Conservation (phyloP, 2,113 vertebrate genomes). For the Cynopterus brachyotis region DNA sequence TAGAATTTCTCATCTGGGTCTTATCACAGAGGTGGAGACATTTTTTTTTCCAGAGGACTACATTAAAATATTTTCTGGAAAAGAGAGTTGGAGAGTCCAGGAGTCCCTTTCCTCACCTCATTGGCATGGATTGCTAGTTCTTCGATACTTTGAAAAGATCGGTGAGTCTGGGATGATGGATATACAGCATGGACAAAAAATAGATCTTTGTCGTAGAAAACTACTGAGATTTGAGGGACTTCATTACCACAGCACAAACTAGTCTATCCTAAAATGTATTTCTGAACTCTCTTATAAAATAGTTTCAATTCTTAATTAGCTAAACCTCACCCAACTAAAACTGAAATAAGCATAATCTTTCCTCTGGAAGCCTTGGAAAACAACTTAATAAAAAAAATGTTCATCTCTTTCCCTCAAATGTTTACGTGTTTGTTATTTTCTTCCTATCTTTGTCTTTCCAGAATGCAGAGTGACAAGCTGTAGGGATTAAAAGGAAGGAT, state of each 20-base stretch:
- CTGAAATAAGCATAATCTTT: not conserved
- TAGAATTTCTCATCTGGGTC: not conserved
- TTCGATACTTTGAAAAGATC: constrained; percentile 15
- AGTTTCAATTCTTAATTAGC: not conserved
- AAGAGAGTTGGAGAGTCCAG: not conserved
- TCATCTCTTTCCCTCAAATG: not conserved
- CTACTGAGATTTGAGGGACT: not conserved
- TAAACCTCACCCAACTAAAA: not conserved
- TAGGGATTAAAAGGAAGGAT: not conserved
- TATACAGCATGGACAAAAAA: not conserved
- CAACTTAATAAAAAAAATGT: not conserved
- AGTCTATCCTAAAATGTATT: not conserved
- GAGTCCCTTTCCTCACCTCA: not conserved
- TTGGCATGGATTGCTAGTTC: not conserved
- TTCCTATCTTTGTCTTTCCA: not conserved
- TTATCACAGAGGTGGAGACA: not conserved
- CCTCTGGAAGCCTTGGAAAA: not conserved
- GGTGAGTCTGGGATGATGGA: not conserved
- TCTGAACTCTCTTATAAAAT: not conserved
- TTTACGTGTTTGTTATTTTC: not conserved
- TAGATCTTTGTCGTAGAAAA: not conserved
- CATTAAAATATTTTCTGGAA: not conserved
- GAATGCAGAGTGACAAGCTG: not conserved
- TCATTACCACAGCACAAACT: not conserved
- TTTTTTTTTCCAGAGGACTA: not conserved